Base-by-base conservation (phyloP, 1,140 invertebrate genomes). In the Tetragnatha versicolor region DNA sequence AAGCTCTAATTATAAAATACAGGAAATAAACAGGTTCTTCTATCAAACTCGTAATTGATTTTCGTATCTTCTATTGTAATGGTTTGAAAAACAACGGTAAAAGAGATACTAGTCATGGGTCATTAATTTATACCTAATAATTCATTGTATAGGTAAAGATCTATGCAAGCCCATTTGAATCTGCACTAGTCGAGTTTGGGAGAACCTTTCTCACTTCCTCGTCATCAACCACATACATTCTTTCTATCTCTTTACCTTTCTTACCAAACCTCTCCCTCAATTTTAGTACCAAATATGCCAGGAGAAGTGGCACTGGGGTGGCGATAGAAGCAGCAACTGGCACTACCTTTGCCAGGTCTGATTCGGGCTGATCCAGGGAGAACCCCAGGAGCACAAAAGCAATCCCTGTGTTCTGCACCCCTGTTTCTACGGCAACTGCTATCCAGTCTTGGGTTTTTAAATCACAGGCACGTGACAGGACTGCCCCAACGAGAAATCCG, bases 331-430 rank as follows among this genome's bases (percentile, higher is more conserved):
- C 92, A 3, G 94, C 90, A 0, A 98, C 93, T 12, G 95, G 96
- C 61, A 94, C 88, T 80, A 84, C 83, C 37, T 82, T 80, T 17
- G 86, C 85, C 12, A 89, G 81, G 79, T 88, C 88, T 9, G 85
- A 84, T 35, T 86, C 85, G 12, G 88, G 86, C 47, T 85, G 83
- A 17, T 82, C 82, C n/a, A 88, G 83, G 0, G 88, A 86, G 33
- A 87, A 81, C 76, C 86, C 81, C 20, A 97, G 86, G 66, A 98
- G 86, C 84, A 96, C 92, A 82, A 97, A 95, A 0, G 94, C 89
- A 80, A 97, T 94, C 22, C 95, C 96, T 0, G 95, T 97, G 86
- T 98, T 98, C 86, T 98, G 96, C 66, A 98, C 91, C 47, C 96
- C 96, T 17, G 95, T 96, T 88, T 98, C 96, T 76, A 98, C 92